These are phyloP conservation scores for Tineola bisselliella DNA, from an alignment of 2,888 invertebrate species.

Conservation along the genomic window DNA sequence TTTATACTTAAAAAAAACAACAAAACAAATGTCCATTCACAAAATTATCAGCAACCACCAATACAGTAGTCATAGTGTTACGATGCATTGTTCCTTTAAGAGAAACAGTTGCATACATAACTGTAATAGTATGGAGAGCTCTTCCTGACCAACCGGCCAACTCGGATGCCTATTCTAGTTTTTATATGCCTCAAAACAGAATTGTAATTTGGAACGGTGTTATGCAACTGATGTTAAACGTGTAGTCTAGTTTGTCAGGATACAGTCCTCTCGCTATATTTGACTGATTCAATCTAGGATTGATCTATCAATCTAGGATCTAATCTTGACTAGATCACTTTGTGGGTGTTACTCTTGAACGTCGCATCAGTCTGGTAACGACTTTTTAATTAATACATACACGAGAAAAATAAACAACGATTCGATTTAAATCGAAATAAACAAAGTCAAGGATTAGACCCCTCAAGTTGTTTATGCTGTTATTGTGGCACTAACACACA, in stretches of 20 bases:
- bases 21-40: neutral
- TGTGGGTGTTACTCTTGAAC: too few species aligned
- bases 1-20: neutral
- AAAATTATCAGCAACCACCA: neutral
- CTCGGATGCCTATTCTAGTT: neutral
- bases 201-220: too few species aligned
- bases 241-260: too few species aligned
- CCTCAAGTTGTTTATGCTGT: neutral
- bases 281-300: too few species aligned
- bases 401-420: too few species aligned
- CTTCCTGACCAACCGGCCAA: neutral
- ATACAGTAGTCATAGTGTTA: neutral
- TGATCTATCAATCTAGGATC: too few species aligned
- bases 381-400: too few species aligned
- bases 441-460: neutral
- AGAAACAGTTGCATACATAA: neutral
- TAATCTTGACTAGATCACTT: too few species aligned
- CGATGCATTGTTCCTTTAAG: neutral
- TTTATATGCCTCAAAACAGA: too few species aligned
- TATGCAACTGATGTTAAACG: too few species aligned
- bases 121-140: neutral
- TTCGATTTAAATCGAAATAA: neutral
- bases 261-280: too few species aligned
- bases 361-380: too few species aligned
- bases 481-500: neutral